Conservation (phyloP, 2,888 invertebrate species). For the Oxyscelio sp. region DNA sequence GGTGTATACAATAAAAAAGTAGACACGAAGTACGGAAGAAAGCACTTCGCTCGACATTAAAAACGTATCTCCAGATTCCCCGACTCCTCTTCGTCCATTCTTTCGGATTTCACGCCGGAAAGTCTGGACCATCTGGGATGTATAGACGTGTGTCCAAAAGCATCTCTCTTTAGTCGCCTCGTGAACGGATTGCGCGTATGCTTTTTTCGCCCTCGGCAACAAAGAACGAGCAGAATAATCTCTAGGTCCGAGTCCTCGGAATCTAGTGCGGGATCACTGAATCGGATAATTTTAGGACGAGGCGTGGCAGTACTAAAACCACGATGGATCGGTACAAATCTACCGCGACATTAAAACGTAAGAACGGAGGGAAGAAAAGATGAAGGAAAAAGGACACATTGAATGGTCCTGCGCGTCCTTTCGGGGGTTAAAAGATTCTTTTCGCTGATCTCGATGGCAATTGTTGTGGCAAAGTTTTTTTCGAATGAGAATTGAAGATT, state of each 20-base stretch:
- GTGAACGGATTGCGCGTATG: conserved; percentile 71
- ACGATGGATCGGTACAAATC: conserved; percentile 74
- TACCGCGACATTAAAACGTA: conserved; percentile 71
- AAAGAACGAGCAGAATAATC: conserved; percentile 71
- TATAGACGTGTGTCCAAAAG: too few relatives aligned
- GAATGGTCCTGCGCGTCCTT: conserved; percentile 47
- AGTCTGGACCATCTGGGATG: too few relatives aligned
- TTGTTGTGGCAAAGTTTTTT: conserved; percentile 46
- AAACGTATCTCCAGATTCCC: too few relatives aligned
- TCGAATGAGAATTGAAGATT: too few relatives aligned
- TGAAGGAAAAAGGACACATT: conserved; percentile 45
- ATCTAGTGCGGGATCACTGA: conserved; percentile 77
- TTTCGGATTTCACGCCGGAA: too few relatives aligned
- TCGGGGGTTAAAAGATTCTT: conserved; percentile 42
- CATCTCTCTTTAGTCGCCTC: conserved; percentile 59
- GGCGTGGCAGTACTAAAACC: conserved; percentile 69
- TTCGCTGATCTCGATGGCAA: conserved; percentile 47
- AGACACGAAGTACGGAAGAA: too few relatives aligned
- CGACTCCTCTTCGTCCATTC: too few relatives aligned
- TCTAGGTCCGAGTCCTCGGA: conserved; percentile 71
- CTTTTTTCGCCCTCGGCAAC: conserved; percentile 64
- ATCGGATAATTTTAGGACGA: conserved; percentile 80
- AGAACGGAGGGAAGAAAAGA: conserved; percentile 35
- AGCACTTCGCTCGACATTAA: too few relatives aligned
- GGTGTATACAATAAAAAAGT: too few relatives aligned